Evolutionary conservation across 2,113 vertebrate genomes (phyloP).

Genomic region (Caloenas nicobarica): DNA sequence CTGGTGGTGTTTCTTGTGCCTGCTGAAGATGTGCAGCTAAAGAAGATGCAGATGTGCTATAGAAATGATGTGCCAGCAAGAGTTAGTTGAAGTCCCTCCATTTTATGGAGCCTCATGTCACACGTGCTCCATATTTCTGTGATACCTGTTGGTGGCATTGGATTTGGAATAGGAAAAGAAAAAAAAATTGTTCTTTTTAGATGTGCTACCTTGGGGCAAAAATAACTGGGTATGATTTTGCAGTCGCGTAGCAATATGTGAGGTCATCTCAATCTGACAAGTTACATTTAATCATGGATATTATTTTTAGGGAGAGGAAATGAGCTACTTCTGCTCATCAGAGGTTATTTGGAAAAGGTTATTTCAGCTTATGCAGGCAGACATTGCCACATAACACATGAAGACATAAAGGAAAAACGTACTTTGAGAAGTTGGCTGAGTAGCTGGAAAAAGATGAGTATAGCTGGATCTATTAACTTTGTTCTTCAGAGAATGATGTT

Average conservation of each 20-base stretch:
- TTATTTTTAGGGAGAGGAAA: slow-evolving; percentile 1
- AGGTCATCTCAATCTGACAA: neutral
- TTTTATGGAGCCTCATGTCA: neutral
- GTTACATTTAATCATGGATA: neutral
- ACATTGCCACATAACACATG: slow-evolving; percentile 34
- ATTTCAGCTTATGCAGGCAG: slow-evolving; percentile 39
- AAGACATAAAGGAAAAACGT: slow-evolving; percentile 51
- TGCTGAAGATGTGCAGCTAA: neutral
- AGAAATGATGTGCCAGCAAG: neutral
- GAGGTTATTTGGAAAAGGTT: slow-evolving; percentile 37
- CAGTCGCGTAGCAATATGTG: neutral
- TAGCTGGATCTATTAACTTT: slow-evolving; percentile 43
- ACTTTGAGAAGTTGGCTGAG: slow-evolving; percentile 52
- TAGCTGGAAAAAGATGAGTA: slow-evolving; percentile 58
- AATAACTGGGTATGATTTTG: neutral
- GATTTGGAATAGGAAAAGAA: neutral
- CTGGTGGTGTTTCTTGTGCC: neutral
- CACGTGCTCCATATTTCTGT: neutral
- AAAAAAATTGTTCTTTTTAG: neutral
- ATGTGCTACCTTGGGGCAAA: neutral
- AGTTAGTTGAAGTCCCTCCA: neutral
- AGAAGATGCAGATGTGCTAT: neutral
- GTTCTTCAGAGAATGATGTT: slow-evolving; percentile 47
- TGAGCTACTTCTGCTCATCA: neutral
- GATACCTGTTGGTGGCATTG: neutral